Evolutionary conservation across 2,113 vertebrate species (phyloP).

Genomic region (Oncorhynchus mykiss): DNA sequence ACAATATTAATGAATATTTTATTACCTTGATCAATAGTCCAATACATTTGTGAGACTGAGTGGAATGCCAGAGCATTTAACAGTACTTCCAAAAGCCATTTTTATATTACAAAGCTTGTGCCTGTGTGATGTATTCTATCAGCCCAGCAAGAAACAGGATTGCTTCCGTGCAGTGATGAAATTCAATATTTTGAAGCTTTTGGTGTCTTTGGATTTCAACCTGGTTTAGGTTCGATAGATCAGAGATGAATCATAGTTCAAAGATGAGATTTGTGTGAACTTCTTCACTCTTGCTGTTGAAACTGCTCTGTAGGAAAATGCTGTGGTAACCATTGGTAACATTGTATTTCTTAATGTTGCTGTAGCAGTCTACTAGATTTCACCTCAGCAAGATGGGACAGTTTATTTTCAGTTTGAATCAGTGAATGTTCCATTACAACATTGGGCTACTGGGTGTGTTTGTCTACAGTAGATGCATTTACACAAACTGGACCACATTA

Average conservation of each 20-base stretch:
- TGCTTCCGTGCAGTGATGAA: slow-evolving; percentile 44
- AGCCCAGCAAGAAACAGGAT: slow-evolving; percentile 37
- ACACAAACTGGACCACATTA: slow-evolving; percentile 41
- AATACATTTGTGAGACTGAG: slow-evolving; percentile 46
- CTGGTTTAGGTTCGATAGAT: background rate
- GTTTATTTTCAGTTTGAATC: slow-evolving; percentile 26
- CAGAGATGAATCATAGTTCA: background rate
- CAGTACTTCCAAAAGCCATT: slow-evolving; percentile 12
- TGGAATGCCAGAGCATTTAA: slow-evolving; percentile 24
- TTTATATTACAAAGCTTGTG: slow-evolving; percentile 9
- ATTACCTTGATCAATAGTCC: slow-evolving; percentile 25
- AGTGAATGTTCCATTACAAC: slow-evolving; percentile 32
- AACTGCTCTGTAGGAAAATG: background rate
- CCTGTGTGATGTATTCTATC: slow-evolving; percentile 10
- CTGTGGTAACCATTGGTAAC: background rate
- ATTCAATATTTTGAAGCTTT: slow-evolving; percentile 6
- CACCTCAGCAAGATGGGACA: slow-evolving; percentile 31
- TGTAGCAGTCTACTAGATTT: background rate
- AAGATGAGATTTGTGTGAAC: background rate
- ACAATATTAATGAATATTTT: no score
- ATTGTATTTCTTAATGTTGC: background rate
- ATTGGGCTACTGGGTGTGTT: slow-evolving; percentile 50
- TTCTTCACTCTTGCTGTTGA: slow-evolving; percentile 2
- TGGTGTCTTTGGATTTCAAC: slow-evolving; percentile 13
- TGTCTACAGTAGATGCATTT: slow-evolving; percentile 54